phyloP scores from a whole-genome alignment of 1,140 invertebrate genomes.

The Cephus cinctus region DNA sequence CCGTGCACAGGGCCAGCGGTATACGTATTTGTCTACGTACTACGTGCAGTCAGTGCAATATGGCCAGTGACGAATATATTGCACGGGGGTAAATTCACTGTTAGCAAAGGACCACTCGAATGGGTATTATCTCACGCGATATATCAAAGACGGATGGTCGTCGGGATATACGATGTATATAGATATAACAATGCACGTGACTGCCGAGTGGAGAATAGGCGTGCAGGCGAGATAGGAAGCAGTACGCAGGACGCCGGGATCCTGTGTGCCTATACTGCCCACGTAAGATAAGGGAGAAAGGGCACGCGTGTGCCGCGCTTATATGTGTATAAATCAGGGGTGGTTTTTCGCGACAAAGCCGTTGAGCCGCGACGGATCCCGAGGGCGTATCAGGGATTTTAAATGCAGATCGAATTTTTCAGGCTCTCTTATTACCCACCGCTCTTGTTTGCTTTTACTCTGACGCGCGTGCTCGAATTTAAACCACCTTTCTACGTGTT shows the following conservation, averaged over 20 bases:
- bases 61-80: too few species aligned
- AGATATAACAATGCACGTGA: not conserved
- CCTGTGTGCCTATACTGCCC: not conserved
- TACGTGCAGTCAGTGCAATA: too few species aligned
- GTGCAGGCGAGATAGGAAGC: constrained; percentile 1
- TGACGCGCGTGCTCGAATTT: too few species aligned
- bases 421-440: constrained; percentile 1
- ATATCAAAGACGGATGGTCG: not conserved
- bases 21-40: too few species aligned
- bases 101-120: too few species aligned
- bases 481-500: too few species aligned
- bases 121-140: too few species aligned
- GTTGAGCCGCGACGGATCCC: not conserved
- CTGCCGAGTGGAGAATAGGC: not conserved
- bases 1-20: too few species aligned
- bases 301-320: constrained; percentile 17
- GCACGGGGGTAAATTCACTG: too few species aligned
- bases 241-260: not conserved
- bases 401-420: constrained; percentile 11
- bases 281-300: constrained; percentile 13
- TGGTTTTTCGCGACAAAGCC: constrained; percentile 8
- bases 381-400: not conserved
- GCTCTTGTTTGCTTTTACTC: not conserved
- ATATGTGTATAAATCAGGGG: constrained; percentile 25
- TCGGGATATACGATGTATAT: not conserved